Evolutionary conservation across 2,888 invertebrate species (phyloP).

Genomic region (Yponomeuta evonymella): DNA sequence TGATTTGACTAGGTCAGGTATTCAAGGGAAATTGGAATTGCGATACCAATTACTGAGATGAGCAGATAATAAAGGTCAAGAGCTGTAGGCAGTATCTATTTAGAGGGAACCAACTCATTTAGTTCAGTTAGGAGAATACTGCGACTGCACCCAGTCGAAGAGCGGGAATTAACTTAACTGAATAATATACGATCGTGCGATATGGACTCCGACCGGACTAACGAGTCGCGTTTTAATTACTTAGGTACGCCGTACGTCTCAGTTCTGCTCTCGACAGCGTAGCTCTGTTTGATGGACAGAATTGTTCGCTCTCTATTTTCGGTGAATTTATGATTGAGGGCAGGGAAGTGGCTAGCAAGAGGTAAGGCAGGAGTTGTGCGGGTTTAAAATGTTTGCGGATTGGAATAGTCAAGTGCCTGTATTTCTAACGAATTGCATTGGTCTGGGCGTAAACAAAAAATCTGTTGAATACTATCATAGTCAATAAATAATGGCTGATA

Average conservation of each 20-base stretch:
- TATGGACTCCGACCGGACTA: slow-evolving; percentile 24
- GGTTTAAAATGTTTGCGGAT: no score
- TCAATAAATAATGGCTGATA: no score
- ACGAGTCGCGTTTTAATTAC: slow-evolving; percentile 41
- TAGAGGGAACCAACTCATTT: background rate
- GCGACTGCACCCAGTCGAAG: slow-evolving; percentile 9
- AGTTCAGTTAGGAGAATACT: background rate
- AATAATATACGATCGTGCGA: slow-evolving; percentile 3
- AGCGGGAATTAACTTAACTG: background rate
- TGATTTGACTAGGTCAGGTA: no score
- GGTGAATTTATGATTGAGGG: background rate
- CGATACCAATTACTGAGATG: no score
- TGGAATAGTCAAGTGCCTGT: no score
- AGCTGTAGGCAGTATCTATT: no score
- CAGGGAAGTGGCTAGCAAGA: background rate
- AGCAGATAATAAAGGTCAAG: no score
- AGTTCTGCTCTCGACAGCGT: background rate
- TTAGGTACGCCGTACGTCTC: slow-evolving; percentile 24
- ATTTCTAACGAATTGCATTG: no score
- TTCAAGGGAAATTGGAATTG: no score
- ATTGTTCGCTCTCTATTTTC: slow-evolving; percentile 20
- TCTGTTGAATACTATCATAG: no score
- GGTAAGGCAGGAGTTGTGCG: background rate
- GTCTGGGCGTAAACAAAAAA: no score
- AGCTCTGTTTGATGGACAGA: background rate